Conservation (phyloP, 2,888 invertebrate genomes). For the Omphaloscelis lunosa region DNA sequence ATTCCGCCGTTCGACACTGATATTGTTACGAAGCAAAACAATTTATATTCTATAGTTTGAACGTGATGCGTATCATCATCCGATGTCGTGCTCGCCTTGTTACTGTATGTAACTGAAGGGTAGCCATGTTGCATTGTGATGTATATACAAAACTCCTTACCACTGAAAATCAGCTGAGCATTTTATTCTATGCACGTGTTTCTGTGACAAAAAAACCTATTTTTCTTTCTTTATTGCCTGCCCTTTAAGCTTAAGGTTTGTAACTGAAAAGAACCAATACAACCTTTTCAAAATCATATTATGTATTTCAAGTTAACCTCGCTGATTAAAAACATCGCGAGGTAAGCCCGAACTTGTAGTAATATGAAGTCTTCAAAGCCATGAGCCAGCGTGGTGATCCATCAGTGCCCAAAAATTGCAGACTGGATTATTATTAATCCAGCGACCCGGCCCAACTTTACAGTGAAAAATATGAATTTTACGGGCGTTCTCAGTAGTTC, state of each 20-base stretch:
- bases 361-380: too few species aligned
- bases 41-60: slow-evolving; percentile 60
- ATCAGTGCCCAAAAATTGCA: too few species aligned
- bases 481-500: too few species aligned
- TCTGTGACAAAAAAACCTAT: too few species aligned
- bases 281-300: not conserved
- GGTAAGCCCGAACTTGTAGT: not conserved
- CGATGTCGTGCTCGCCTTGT: slow-evolving; percentile 25
- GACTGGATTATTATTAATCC: not conserved
- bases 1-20: slow-evolving; percentile 14
- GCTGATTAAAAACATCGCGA: not conserved
- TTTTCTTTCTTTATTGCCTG: too few species aligned
- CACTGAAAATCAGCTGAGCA: too few species aligned
- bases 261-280: not conserved
- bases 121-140: slow-evolving; percentile 28
- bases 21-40: slow-evolving; percentile 52
- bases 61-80: slow-evolving; percentile 63
- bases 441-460: not conserved
- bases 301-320: not conserved
- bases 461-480: not conserved
- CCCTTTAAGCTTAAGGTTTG: not conserved
- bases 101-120: slow-evolving; percentile 30
- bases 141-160: not conserved
- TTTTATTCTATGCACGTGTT: too few species aligned
- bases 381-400: not conserved